These are phyloP conservation scores for Caerostris darwini DNA, from an alignment of 1,140 invertebrate genomes.

Conservation along the genomic window DNA sequence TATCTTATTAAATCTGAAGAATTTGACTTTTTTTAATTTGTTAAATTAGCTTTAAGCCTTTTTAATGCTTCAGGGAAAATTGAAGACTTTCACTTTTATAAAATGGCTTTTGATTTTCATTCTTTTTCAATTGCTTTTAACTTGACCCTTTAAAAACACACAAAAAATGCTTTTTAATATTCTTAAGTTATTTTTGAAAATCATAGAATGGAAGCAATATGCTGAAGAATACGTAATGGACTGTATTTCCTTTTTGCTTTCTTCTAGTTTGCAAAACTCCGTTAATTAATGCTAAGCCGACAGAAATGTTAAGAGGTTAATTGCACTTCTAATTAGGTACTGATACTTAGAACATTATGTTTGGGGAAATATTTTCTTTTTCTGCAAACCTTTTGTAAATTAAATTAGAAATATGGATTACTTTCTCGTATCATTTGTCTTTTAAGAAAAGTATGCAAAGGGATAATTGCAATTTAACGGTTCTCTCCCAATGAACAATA, in stretches of 20 bases:
- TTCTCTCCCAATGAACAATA: neutral
- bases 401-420: slow-evolving; percentile 36
- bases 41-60: too few species aligned
- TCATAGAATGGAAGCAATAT: slow-evolving; percentile 31
- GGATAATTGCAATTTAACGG: neutral
- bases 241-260: neutral
- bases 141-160: neutral
- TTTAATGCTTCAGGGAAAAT: too few species aligned
- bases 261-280: neutral
- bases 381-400: neutral
- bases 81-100: neutral
- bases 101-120: neutral
- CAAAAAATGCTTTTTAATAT: neutral
- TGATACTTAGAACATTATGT: neutral
- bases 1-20: too few species aligned
- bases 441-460: neutral
- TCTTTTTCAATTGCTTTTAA: neutral
- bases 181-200: neutral
- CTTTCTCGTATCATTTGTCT: neutral
- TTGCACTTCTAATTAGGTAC: slow-evolving; percentile 30
- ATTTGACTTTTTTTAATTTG: too few species aligned
- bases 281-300: slow-evolving; percentile 42
- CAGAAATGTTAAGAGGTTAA: slow-evolving; percentile 46
- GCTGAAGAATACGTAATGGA: neutral
- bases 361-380: neutral